phyloP scores from a whole-genome alignment of 2,888 invertebrate genomes.

The Synergus gifuensis region DNA sequence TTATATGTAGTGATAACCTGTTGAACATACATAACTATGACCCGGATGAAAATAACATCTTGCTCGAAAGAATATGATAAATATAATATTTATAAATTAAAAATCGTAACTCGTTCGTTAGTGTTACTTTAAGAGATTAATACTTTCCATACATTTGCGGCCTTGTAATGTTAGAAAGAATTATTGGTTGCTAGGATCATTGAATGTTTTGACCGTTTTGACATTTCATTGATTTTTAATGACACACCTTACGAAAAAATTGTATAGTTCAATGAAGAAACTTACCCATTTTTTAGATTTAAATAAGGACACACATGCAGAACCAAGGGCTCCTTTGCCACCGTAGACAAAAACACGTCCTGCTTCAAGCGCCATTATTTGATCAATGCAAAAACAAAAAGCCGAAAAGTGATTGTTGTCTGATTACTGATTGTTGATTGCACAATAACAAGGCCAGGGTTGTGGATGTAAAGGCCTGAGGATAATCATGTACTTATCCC shows the following conservation, averaged over 20 bases:
- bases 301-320: constrained; percentile 92
- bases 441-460: not conserved
- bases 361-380: constrained; percentile 79
- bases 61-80: not conserved
- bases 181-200: constrained; percentile 8
- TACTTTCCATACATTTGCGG: constrained; percentile 15
- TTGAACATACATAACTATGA: not conserved
- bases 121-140: constrained; percentile 30
- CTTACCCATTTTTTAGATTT: constrained; percentile 93
- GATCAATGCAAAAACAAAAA: not conserved
- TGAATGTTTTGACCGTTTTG: not conserved
- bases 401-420: no score
- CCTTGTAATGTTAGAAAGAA: constrained; percentile 37
- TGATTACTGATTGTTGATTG: not conserved
- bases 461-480: no score
- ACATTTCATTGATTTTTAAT: not conserved
- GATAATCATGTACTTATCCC: no score
- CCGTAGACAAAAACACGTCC: constrained; percentile 95
- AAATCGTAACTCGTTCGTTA: not conserved
- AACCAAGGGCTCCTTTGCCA: constrained; percentile 96
- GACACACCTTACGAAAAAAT: constrained; percentile 23
- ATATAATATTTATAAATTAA: not conserved
- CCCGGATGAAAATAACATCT: not conserved
- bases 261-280: constrained; percentile 52
- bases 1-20: no score